phyloP scores from a whole-genome alignment of 2,113 vertebrate genomes.

The Himantopus leucocephalus region DNA sequence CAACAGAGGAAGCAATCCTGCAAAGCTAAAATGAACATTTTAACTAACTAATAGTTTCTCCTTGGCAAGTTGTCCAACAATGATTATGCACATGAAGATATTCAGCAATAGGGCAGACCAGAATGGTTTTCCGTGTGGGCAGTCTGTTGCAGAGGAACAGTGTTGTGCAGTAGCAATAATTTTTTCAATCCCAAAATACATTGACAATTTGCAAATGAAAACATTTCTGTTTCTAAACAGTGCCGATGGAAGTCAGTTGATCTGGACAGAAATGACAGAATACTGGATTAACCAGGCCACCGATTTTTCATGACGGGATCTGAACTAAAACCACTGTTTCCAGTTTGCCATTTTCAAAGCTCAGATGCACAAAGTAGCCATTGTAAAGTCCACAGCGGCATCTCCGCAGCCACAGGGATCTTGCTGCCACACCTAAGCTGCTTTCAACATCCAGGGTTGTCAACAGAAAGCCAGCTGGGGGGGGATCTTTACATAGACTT shows the following conservation, averaged over 20 bases:
- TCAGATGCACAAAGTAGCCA: conserved; percentile 45
- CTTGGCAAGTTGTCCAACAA: not conserved
- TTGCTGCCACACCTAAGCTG: not conserved
- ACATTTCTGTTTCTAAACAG: not conserved
- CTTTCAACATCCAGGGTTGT: not conserved
- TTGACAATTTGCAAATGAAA: not conserved
- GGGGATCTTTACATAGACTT: not conserved
- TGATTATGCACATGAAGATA: not conserved
- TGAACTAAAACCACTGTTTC: not conserved
- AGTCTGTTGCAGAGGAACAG: not conserved
- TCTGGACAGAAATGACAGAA: not conserved
- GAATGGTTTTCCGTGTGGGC: not conserved
- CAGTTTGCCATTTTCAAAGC: not conserved
- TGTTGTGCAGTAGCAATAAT: not conserved
- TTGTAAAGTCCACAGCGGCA: not conserved
- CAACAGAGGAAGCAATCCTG: not conserved
- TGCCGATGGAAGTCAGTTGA: not conserved
- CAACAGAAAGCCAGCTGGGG: not conserved
- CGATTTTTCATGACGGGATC: not conserved
- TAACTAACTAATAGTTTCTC: not conserved
- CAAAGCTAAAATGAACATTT: not conserved
- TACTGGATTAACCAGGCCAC: not conserved
- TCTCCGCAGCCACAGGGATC: not conserved
- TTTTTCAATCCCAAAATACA: not conserved
- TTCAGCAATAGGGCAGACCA: not conserved